Evolutionary conservation across 2,797 vertebrate species (phyloP).

Genomic region (Synanceia verrucosa): DNA sequence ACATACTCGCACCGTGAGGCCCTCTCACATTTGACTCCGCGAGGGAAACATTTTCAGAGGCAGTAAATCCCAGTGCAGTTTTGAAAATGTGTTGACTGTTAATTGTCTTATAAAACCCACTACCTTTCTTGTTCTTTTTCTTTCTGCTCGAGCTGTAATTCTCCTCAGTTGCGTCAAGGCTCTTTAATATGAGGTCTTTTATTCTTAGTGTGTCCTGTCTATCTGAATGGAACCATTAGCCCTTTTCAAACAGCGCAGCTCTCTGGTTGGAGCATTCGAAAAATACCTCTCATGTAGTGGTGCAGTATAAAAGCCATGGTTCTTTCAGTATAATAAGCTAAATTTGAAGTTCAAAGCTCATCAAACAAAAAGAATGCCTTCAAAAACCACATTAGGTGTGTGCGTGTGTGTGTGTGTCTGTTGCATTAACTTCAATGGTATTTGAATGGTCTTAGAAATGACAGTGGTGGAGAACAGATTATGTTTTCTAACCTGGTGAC

Average conservation of each 20-base stretch:
- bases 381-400: background rate
- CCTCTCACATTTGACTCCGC: constrained; percentile 44
- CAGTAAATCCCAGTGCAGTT: constrained; percentile 40
- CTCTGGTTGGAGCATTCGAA: constrained; percentile 31
- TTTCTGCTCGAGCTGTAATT: constrained; percentile 39
- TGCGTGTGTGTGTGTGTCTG: background rate
- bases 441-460: constrained; percentile 23
- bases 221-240: constrained; percentile 59
- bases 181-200: constrained; percentile 47
- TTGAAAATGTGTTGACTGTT: constrained; percentile 57
- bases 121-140: constrained; percentile 20
- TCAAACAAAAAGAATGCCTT: constrained; percentile 20
- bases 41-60: constrained; percentile 47
- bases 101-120: constrained; percentile 49
- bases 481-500: constrained; percentile 58
- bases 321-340: constrained; percentile 20
- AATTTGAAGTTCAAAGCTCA: constrained; percentile 68
- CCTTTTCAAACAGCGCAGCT: constrained; percentile 43
- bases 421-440: constrained; percentile 4
- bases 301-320: constrained; percentile 22
- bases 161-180: constrained; percentile 45
- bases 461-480: constrained; percentile 17
- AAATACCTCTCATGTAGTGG: constrained; percentile 9
- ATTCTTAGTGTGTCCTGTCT: constrained; percentile 56
- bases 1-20: constrained; percentile 50